These are phyloP conservation scores for Silurus meridionalis DNA, from an alignment of 2,113 vertebrate species.

Conservation along the genomic window DNA sequence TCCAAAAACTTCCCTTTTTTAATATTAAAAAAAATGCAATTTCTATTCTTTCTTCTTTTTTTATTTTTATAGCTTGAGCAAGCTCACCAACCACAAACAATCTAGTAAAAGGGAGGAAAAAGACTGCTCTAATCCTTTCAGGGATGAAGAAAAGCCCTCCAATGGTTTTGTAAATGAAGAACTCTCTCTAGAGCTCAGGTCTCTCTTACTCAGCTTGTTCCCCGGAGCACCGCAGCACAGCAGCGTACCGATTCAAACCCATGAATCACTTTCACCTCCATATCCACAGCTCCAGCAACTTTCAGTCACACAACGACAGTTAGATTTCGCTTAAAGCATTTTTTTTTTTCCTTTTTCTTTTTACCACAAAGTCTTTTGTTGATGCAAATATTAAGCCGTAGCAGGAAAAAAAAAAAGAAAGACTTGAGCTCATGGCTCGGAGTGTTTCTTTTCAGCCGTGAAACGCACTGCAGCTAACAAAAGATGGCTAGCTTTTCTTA, in stretches of 20 bases:
- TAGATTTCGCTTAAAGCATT: conserved; percentile 3
- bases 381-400: conserved; percentile 18
- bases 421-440: neutral
- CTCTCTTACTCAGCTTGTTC: neutral
- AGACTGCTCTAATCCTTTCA: conserved; percentile 16
- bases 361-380: conserved; percentile 22
- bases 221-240: neutral
- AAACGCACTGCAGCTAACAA: neutral
- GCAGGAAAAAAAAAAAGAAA: neutral
- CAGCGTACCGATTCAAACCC: neutral
- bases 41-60: neutral
- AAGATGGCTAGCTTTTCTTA: neutral
- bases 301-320: conserved; percentile 10
- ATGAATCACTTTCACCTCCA: conserved; percentile 31
- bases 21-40: neutral
- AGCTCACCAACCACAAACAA: conserved; percentile 4
- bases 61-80: neutral
- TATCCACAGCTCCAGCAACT: neutral
- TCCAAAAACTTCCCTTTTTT: neutral
- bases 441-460: conserved; percentile 1
- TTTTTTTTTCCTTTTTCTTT: neutral
- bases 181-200: neutral
- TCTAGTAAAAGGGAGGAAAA: neutral
- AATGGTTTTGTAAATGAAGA: conserved; percentile 25
- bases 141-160: neutral